Evolutionary conservation across 2,888 invertebrate genomes (phyloP), one percentile per base, ranked within the genome.

Genomic region (Vesta saturnalis): DNA sequence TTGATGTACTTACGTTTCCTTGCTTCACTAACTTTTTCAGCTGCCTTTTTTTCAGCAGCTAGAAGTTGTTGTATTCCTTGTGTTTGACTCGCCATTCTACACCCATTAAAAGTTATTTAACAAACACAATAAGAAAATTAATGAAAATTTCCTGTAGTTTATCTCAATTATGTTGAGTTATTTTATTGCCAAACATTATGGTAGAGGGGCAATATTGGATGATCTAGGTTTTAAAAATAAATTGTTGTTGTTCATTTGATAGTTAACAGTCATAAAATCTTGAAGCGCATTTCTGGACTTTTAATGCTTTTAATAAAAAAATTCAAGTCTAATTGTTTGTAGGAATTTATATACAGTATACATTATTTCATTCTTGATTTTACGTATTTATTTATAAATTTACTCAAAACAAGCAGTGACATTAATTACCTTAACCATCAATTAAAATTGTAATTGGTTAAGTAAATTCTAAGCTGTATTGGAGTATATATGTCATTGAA

Each of bases 61-160:
- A 84, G 77, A 63, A 83, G 78, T 74, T 83, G 85, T 74, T 84
- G 84, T 72, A 85, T 84, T 64, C 84, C 85, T 71, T 84, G 83
- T n/a, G 83, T 81, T 76, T 84, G 81, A 74, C 83, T 82, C 64
- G 83, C 81, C 84, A 84, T 82, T 75, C 68, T 70, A 65, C 2
- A 12, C 22, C 23, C 57, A 23, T 55, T 12, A 58, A 39, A 62
- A 69, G 64, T 67, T 5, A 55, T 47, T 12, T 21, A 59, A 35
- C 35, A 65, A 60, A 19, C 47, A 47, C 60, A 60, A 61, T 54
- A 64, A 72, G 58, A 69, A 71, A 69, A 71, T 68, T 57, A 64
- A 39, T 39, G 39, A 63, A 65, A 61, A 60, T 64, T 55, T 39
- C 35, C 60, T 62, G 49, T 56, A 70, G 16, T 66, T 69, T 60